Conservation (phyloP, 2,888 invertebrate species). For the Terebella lapidaria region DNA sequence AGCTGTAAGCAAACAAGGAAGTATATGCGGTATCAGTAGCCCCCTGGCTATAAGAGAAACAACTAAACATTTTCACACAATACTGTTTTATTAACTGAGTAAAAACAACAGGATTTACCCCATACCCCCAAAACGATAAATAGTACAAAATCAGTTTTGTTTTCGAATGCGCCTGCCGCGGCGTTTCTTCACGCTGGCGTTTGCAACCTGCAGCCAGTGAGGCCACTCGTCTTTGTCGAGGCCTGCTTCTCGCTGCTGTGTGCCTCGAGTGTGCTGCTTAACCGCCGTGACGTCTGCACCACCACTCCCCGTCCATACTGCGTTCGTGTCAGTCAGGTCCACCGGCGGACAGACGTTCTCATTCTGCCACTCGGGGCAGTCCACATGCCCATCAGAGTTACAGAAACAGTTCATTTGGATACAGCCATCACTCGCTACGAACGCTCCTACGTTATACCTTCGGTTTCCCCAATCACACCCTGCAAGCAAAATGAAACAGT, state of each 20-base stretch:
- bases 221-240: background rate
- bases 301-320: background rate
- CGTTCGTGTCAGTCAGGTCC: background rate
- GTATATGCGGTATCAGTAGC: too few species aligned
- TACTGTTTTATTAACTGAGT: too few species aligned
- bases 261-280: background rate
- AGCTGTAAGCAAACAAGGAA: too few species aligned
- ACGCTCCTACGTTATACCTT: constrained; percentile 3
- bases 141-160: too few species aligned
- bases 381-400: constrained; percentile 17
- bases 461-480: constrained; percentile 3
- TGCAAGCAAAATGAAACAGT: too few species aligned
- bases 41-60: too few species aligned
- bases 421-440: constrained; percentile 9
- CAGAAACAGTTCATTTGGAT: constrained; percentile 16
- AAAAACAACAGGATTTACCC: too few species aligned
- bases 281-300: background rate
- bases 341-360: background rate
- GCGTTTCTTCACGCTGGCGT: too few species aligned
- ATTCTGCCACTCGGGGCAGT: constrained; percentile 17
- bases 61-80: too few species aligned
- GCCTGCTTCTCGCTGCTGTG: background rate
- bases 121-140: too few species aligned
- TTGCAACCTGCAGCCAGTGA: background rate
- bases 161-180: too few species aligned